Evolutionary conservation across 2,888 invertebrate species (phyloP), one percentile per base, ranked within the genome.

Genomic region (Smittia aterrima): DNA sequence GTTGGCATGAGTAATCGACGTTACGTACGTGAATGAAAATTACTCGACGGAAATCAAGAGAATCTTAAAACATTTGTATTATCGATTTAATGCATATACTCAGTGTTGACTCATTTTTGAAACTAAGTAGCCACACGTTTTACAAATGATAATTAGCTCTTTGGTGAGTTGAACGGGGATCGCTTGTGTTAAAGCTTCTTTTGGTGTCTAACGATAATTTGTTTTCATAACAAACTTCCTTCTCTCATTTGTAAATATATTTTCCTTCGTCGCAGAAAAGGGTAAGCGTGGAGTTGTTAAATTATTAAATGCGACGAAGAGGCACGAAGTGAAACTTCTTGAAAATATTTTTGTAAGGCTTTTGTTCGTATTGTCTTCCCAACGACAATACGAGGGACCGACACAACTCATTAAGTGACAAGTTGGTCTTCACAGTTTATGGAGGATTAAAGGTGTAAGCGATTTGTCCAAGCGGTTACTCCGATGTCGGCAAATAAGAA

Each of bases 361-460:
- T n/a, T n/a, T n/a, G n/a, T n/a, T 32, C 32, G 32, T 9, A 32
- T 32, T 32, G 32, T 32, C 32, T 32, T 32, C 4, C 32, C 3
- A 32, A 9, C 32, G 32, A 32, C 32, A 3, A 9, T 3, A 32
- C 32, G 32, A 32, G 4, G 4, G 32, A 47, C 47, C 2, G 11
- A 47, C 47, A 47, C 2, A 16, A n/a, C 47, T 47, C 47, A 47
- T 47, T 47, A 47, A 47, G 47, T 3, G 6, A 4, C 47, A 6
- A n/a, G 47, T 11, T n/a, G 47, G 16, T 16, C 47, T n/a, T 47
- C n/a, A 11, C 47, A 47, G 4, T 47, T 47, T 16, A 47, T 13
- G 16, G 7, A 13, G 58, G 58, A 58, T 58, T 58, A 58, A 58
- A 18, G 18, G 22, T 58, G 58, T 58, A 58, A 58, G 58, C 58